Base-by-base conservation (phyloP, 2,888 invertebrate species). In the Palloptera scutellata region DNA sequence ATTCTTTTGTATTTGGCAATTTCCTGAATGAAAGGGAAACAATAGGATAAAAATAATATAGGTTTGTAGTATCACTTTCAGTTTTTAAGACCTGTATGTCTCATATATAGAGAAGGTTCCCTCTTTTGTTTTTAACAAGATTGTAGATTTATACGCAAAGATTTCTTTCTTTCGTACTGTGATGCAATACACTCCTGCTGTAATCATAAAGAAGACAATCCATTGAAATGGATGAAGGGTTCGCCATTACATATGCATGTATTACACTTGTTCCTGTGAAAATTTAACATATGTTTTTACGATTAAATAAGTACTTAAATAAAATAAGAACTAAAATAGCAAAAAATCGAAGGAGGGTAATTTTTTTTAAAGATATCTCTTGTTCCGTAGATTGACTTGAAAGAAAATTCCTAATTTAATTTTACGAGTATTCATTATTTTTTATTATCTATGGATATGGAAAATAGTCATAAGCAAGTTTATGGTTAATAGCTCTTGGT, bases 51-150 rank as follows among this genome's bases (percentile, higher is more conserved):
- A 61, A 57, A 48, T 51, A 74, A 81, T 78, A 75, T 79, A 77
- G 79, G 79, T 79, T 77, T 79, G 78, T 79, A 77, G 81, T 78
- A 77, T 68, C 79, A 79, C 79, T 79, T 80, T 79, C 79, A 68
- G 74, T 78, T 78, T 77, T 72, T 57, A 68, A 62, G 66, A 65
- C 58, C 62, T 58, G 63, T 53, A 41, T 51, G 42, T n/a, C 19
- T 42, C 42, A 58, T 52, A 51, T 51, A 64, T 58, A 58, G 54
- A 30, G 51, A 58, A 51, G n/a, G 64, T 64, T 41, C 64, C 58
- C 58, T 64, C 52, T 48, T 51, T 52, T 42, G 42, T 54, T 13
- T 54, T 10, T 57, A 64, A 62, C 4, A 53, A 11, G 53, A 8
- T 52, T 54, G 54, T 48, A 48, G 51, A 48, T 48, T 48, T 48